Base-by-base conservation (phyloP, 2,888 invertebrate genomes). In the Dinocampus coccinellae region DNA sequence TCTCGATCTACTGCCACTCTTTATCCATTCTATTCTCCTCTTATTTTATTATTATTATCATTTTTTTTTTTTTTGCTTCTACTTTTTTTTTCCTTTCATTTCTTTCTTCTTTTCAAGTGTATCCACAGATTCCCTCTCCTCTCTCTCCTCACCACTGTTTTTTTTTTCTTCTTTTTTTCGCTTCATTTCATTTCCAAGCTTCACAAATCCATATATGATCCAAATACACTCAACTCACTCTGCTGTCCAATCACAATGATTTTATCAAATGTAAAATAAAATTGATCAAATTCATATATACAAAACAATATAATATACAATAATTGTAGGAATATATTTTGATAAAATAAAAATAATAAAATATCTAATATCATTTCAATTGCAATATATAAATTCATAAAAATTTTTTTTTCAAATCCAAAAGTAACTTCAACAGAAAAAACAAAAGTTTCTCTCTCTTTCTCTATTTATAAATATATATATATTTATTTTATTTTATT, bases 101-200 rank as follows among this genome's bases (percentile, higher is more conserved):
- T 58, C 39, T 57, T 57, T 29, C 4, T 13, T 58, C 26, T n/a
- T 1, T 26, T 47, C 6, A 2, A n/a, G 39, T 39, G n/a, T 39
- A 39, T 39, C 47, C 10, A 7, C 16, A 42, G 16, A 16, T 57
- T 39, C 55, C 3, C n/a, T 65, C 64, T 72, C 29, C 63, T 33
- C 33, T 11, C n/a, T n/a, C n/a, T n/a, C n/a, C n/a, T n/a, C n/a
- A n/a, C 26, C 22, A 22, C 36, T 55, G 47, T 11, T 66, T 7
- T 13, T 29, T 33, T 47, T n/a, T 63, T 58, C 66, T 69, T 52
- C 57, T 61, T 47, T 69, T 60, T 74, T 73, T 75, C 72, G 64
- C 70, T 73, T 36, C 52, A 22, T 42, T 68, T 57, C 22, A 10
- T 65, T 55, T 16, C 47, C 47, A 20, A 47, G 47, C 7, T 47